Conservation (phyloP, 2,113 vertebrate genomes). For the Phaetusa simplex region DNA sequence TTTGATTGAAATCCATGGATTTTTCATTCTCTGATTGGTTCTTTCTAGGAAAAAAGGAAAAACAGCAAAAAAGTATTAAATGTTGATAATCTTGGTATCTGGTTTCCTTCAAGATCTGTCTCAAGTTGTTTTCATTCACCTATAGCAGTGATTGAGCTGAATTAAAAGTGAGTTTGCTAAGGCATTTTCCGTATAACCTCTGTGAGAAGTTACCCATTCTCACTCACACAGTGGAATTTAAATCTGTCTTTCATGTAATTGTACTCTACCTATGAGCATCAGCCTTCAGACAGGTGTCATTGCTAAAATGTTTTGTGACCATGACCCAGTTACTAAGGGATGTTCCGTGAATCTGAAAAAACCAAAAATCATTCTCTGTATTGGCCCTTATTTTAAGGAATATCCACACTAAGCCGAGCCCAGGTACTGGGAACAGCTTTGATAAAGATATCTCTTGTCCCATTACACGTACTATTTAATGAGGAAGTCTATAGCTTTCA, state of each 20-base stretch:
- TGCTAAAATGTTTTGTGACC: not conserved
- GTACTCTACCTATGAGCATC: not conserved
- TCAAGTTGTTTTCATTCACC: not conserved
- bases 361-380: not conserved
- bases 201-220: not conserved
- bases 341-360: not conserved
- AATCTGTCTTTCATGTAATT: not conserved
- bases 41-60: not conserved
- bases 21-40: not conserved
- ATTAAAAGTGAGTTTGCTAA: not conserved
- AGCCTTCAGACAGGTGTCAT: not conserved
- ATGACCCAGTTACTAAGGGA: not conserved
- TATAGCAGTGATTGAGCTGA: not conserved
- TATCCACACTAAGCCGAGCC: not conserved
- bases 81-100: not conserved
- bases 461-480: not conserved
- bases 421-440: not conserved
- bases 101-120: not conserved
- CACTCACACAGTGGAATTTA: not conserved
- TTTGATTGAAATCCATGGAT: not conserved
- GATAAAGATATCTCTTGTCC: not conserved
- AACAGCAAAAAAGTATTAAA: not conserved
- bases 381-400: not conserved
- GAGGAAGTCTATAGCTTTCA: not conserved
- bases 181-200: not conserved